Evolutionary conservation across 2,797 vertebrate genomes (phyloP), one percentile per base, ranked within the genome.

Genomic region (Sciaenops ocellatus): DNA sequence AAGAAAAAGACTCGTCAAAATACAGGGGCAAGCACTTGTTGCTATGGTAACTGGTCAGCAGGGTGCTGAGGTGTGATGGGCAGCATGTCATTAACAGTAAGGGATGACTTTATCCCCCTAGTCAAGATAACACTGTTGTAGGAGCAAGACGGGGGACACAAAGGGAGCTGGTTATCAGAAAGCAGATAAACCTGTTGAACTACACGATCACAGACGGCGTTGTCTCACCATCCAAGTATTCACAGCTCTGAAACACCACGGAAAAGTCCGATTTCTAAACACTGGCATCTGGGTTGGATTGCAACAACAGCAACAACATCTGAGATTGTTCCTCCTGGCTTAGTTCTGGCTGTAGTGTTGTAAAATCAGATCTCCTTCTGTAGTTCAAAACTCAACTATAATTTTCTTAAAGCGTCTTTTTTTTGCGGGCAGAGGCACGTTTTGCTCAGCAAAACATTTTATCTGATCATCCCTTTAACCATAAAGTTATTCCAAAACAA

Each of bases 41-140:
- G 82, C 88, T 79, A 84, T 70, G 84, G 90, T 52, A 85, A 91
- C 87, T 55, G 52, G 86, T 77, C 69, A 80, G 71, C n/a, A 20
- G 61, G 69, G 62, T 52, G 47, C 71, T 56, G 52, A 88, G 81
- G 86, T 82, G 72, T 85, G 85, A 88, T 66, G 64, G 76, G 79
- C 76, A 75, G 78, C 66, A 52, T 83, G 89, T 73, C 75, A 78
- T 76, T 87, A 88, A 79, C 24, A 69, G 63, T 61, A 64, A 82
- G 41, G 54, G 59, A 90, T 81, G 85, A 82, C 68, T 89, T 65
- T 24, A 64, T 63, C 72, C 54, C 51, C 34, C n/a, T 9, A 15
- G 59, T 69, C 55, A 44, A 74, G 76, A 92, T 79, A 85, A 73
- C 13, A 3, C 8, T 34, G 34, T 46, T 26, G 41, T 26, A 26